Evolutionary conservation across 2,888 invertebrate genomes (phyloP), one percentile per base, ranked within the genome.

Genomic region (Melanargia galathea): DNA sequence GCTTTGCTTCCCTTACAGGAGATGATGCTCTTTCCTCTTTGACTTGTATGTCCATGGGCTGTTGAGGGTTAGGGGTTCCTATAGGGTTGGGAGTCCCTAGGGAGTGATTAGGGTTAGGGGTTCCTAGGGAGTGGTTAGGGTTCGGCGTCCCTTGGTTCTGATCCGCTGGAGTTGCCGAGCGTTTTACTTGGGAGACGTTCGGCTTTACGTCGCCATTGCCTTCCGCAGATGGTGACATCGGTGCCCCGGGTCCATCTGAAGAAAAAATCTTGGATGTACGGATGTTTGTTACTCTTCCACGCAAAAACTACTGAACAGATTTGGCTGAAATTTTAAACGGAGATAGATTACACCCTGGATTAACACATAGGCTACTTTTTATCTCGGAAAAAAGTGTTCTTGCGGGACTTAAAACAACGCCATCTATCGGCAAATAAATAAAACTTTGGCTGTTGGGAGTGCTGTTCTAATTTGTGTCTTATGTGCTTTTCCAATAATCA

Each of bases 111-210:
- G 90, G 90, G 66, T 88, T 91, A 1, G 86, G 90, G 0, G 90
- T 90, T 8, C 90, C 90, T 18, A 88, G 60, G 0, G 88, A 86
- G 60, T 87, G 87, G 67, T 83, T 88, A 0, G 90, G 85, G 67
- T 86, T 89, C 0, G 90, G 91, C 0, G 90, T 89, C 3, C 90
- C 88, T 54, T 88, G 90, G 66, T 75, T 88, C 60, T 84, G 84
- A 55, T 90, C 90, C 0, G 88, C 82, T 0, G 91, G 90, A 0
- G 90, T 91, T 1, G 79, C 74, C 1, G 90, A 89, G 8, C 86
- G 82, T 73, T 83, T 93, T 77, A 85, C 93, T 86, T 83, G 89
- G 30, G 83, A 81, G 76, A 85, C 87, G 80, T 83, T 92, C 67
- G 86, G 92, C 79, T 82, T 92, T 63, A 84, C 81, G 74, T 88